A percentile compares a stretch with the other conserved stretches of the same genome.
Evolutionary conservation across 2,888 invertebrate species (phyloP).

Genomic region (Brenthis daphne): DNA sequence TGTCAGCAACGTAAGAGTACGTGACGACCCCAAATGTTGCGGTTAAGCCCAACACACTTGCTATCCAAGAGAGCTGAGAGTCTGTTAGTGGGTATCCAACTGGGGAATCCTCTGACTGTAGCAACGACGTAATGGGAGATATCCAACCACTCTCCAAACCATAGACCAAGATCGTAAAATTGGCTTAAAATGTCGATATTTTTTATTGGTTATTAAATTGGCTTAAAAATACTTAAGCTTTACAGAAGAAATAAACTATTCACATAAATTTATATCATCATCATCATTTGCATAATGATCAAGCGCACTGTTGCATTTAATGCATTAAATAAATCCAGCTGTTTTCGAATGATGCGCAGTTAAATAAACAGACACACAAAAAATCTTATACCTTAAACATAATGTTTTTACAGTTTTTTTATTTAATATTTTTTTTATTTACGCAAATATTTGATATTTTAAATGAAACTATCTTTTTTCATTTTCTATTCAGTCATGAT

Average conservation of each 20-base stretch:
- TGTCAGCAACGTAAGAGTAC: conserved; percentile 63
- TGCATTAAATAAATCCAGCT: too few relatives aligned
- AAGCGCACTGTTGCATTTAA: too few relatives aligned
- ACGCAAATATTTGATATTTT: too few relatives aligned
- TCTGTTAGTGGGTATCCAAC: conserved; percentile 53
- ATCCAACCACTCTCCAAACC: conserved; percentile 67
- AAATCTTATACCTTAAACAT: too few relatives aligned
- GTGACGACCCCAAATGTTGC: conserved; percentile 61
- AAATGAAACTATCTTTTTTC: too few relatives aligned
- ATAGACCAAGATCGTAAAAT: conserved; percentile 58
- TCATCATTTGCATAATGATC: too few relatives aligned
- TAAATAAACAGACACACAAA: too few relatives aligned
- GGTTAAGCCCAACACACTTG: conserved; percentile 61
- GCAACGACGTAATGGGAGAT: conserved; percentile 60
- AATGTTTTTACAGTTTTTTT: too few relatives aligned
- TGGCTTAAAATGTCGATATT: conserved; percentile 51
- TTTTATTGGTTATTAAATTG: not conserved
- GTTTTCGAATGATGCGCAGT: too few relatives aligned
- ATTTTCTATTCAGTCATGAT: too few relatives aligned
- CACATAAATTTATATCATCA: not conserved
- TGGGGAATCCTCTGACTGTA: conserved; percentile 55
- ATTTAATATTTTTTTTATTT: too few relatives aligned
- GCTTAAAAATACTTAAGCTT: not conserved
- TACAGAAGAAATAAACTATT: not conserved
- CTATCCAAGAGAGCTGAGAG: conserved; percentile 61